Evolutionary conservation across 1,140 invertebrate species (phyloP), one percentile per base, ranked within the genome.

Genomic region (Acromyrmex charruanus): DNA sequence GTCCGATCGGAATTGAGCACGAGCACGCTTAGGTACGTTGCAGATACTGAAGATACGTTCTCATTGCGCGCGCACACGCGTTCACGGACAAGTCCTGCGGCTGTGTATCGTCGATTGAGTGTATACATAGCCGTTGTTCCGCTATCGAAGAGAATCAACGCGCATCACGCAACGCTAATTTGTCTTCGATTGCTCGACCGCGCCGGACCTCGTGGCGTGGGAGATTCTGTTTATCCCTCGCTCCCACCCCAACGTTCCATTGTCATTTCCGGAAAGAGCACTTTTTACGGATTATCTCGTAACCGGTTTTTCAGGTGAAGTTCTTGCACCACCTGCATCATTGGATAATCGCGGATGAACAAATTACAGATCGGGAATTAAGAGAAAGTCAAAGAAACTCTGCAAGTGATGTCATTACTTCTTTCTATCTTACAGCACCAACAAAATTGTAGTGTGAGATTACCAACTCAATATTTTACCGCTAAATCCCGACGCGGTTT

Each of bases 161-260:
- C 94, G 93, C 94, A 95, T 95, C 95, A 95, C 94, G 95, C 95
- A 95, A 95, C 93, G 91, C 94, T 95, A 95, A 95, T 95, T 95
- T 94, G 93, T 95, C 94, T 95, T 95, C 94, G 94, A 95, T 95
- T 93, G 93, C 92, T 74, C 88, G 66, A 71, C 86, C 86, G 91
- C 91, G 92, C 91, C 89, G 91, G 88, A 87, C 84, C 86, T 92
- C 91, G 77, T 93, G 92, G 91, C 94, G 94, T 95, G 95, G 94
- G 94, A 95, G 94, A 94, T 81, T 71, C 53, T 9, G 28, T 93
- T 74, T 88, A 25, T 61, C 39, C 58, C 69, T 63, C 39, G 68
- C 68, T 74, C 68, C 39, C 68, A 82, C 21, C 51, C 21, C 35
- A 28, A 28, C 55, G 16, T 61, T 51, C 18, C 53, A 10, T 82